Evolutionary conservation across 2,888 invertebrate genomes (phyloP).

Genomic region (Zaprionus bogoriensis): DNA sequence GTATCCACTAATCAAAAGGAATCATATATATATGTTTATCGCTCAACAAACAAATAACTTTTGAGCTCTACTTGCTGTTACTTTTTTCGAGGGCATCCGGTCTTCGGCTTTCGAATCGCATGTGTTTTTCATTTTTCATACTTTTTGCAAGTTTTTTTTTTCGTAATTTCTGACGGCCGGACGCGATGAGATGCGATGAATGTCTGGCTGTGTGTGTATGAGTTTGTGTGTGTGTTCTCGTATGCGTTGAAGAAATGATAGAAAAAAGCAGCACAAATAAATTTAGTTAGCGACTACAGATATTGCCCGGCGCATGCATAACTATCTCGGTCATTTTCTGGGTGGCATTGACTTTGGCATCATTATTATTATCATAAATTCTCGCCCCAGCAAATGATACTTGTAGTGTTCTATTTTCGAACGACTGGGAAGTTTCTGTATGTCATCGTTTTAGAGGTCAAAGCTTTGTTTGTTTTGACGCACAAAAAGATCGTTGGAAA

Average conservation of each 20-base stretch:
- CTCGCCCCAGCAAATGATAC: slow-evolving; percentile 25
- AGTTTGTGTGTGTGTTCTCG: slow-evolving; percentile 13
- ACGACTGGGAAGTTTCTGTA: not conserved
- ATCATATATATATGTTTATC: too few relatives aligned
- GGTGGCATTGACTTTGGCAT: slow-evolving; percentile 62
- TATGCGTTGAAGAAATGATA: slow-evolving; percentile 67
- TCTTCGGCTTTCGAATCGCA: not conserved
- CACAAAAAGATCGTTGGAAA: not conserved
- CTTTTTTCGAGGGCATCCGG: not conserved
- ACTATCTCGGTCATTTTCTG: slow-evolving; percentile 33
- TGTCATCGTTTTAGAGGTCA: not conserved
- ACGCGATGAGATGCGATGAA: slow-evolving; percentile 34
- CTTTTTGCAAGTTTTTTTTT: slow-evolving; percentile 12
- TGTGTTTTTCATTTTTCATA: slow-evolving; percentile 7
- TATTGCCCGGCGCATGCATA: slow-evolving; percentile 33
- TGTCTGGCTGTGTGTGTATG: slow-evolving; percentile 15
- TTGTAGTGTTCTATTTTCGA: slow-evolving; percentile 14
- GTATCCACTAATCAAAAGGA: too few relatives aligned
- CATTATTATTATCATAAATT: slow-evolving; percentile 49
- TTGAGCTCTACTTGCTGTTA: too few relatives aligned
- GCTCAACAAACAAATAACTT: too few relatives aligned
- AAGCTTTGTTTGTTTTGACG: not conserved
- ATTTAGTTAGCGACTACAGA: slow-evolving; percentile 52
- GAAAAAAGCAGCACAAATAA: slow-evolving; percentile 57
- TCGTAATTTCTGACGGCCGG: slow-evolving; percentile 47